phyloP scores from a whole-genome alignment of 2,888 invertebrate genomes.

The Furcula furcula region DNA sequence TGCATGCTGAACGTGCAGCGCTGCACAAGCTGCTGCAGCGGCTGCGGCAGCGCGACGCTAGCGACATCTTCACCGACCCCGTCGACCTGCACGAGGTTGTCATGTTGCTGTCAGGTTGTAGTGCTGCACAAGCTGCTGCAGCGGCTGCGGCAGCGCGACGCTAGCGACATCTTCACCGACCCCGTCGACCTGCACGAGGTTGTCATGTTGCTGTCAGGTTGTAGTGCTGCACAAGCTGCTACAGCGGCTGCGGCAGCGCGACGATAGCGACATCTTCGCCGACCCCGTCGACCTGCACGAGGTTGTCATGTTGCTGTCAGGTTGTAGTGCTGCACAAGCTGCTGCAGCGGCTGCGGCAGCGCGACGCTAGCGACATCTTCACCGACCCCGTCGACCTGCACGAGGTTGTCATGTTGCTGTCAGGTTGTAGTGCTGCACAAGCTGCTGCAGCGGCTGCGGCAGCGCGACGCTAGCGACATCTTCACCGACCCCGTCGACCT shows the following conservation, averaged over 20 bases:
- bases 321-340: conserved; percentile 88
- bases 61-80: conserved; percentile 95
- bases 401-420: no score
- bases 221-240: conserved; percentile 89
- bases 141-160: conserved; percentile 89
- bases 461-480: conserved; percentile 91
- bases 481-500: conserved; percentile 96
- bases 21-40: conserved; percentile 89
- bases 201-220: no score
- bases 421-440: conserved; percentile 82
- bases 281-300: conserved; percentile 95
- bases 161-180: conserved; percentile 93
- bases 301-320: no score
- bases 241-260: conserved; percentile 88
- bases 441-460: conserved; percentile 88
- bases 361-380: conserved; percentile 94
- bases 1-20: conserved; percentile 91
- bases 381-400: conserved; percentile 94
- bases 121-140: conserved; percentile 89
- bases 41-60: conserved; percentile 89
- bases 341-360: conserved; percentile 87
- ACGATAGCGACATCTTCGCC: conserved; percentile 93
- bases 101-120: no score
- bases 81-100: conserved; percentile 92
- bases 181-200: conserved; percentile 93